Evolutionary conservation across 2,113 vertebrate genomes (phyloP).

Genomic region (Nothoprocta perdicaria): DNA sequence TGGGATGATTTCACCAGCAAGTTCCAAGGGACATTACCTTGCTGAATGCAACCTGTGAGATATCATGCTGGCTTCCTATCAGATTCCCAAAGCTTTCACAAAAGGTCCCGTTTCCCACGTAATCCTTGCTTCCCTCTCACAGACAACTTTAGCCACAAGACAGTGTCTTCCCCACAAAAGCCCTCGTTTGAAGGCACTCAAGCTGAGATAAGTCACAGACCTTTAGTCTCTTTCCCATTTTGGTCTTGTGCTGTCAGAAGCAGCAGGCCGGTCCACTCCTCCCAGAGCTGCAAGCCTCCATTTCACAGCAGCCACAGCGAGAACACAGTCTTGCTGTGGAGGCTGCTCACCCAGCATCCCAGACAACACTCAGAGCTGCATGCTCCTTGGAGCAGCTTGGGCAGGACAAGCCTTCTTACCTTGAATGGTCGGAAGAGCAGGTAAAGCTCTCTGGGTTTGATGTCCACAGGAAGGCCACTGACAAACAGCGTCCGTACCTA

Average conservation of each 20-base stretch:
- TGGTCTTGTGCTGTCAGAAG: background rate
- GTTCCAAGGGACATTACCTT: background rate
- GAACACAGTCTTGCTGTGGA: background rate
- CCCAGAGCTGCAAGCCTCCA: background rate
- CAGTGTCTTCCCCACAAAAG: background rate
- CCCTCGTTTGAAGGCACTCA: background rate
- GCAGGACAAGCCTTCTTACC: conserved; percentile 71
- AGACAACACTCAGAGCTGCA: background rate
- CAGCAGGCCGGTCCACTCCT: too few species aligned
- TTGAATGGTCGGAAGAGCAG: conserved; percentile 97
- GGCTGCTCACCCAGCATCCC: background rate
- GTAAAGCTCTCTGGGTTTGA: conserved; percentile 97
- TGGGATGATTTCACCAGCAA: background rate
- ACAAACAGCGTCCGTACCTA: conserved; percentile 95
- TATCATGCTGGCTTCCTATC: background rate
- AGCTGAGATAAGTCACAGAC: background rate
- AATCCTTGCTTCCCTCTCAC: background rate
- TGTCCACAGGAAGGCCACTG: conserved; percentile 95
- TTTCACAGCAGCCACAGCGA: background rate
- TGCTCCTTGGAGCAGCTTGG: background rate
- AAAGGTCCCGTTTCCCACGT: background rate
- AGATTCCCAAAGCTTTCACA: background rate
- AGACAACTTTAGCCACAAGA: background rate
- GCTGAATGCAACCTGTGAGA: background rate
- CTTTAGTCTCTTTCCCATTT: background rate